Evolutionary conservation across 2,797 vertebrate species (phyloP).

Genomic region (Macropodus opercularis): DNA sequence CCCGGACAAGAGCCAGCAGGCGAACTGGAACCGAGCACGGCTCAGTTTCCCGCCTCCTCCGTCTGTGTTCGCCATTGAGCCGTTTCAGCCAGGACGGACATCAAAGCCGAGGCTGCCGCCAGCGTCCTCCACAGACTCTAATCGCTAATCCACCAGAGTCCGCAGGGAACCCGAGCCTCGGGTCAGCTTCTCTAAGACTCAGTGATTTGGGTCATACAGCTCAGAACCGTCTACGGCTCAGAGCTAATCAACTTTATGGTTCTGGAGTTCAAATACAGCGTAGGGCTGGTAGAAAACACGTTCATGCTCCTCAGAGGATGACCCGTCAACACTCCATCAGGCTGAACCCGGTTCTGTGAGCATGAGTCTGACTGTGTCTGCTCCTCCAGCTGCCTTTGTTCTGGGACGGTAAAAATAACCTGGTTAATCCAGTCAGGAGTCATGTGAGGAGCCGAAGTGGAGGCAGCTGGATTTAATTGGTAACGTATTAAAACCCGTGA

Average conservation of each 20-base stretch:
- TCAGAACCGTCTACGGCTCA: no score
- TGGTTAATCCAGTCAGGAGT: conserved; percentile 37
- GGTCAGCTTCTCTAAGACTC: conserved; percentile 23
- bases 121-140: conserved; percentile 44
- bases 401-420: conserved; percentile 29
- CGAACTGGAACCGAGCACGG: conserved; percentile 3
- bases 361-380: no score
- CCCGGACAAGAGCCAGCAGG: conserved; percentile 12
- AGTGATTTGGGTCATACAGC: not conserved
- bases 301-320: no score
- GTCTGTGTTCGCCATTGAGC: conserved; percentile 33
- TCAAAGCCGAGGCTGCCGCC: conserved; percentile 51
- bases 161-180: conserved; percentile 17
- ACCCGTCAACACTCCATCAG: no score
- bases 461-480: conserved; percentile 25
- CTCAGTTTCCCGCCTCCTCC: conserved; percentile 5
- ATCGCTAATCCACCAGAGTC: conserved; percentile 47
- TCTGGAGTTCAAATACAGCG: no score
- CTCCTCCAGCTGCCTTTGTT: not conserved
- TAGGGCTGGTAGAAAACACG: no score
- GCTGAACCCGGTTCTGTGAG: no score
- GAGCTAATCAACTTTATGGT: no score
- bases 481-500: no score
- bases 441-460: conserved; percentile 23
- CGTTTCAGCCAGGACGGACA: conserved; percentile 34